Evolutionary conservation across 2,888 invertebrate species (phyloP).

Genomic region (Chaetogeoica ovagalla): DNA sequence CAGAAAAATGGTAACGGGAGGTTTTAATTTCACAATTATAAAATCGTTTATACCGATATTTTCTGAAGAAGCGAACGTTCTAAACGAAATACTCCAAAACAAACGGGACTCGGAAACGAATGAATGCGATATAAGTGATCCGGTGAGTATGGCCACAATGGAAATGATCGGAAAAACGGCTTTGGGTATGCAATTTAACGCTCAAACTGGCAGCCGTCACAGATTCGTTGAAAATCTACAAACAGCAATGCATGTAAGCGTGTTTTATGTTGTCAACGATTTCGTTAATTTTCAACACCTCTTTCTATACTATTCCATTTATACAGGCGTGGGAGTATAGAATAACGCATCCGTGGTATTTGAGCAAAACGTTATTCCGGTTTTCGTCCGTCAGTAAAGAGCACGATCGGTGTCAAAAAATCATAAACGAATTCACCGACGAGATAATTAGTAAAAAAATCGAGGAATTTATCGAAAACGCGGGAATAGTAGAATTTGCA

Average conservation of each 20-base stretch:
- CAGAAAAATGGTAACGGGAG: slow-evolving; percentile 49
- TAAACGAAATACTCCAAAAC: slow-evolving; percentile 3
- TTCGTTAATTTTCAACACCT: too few relatives aligned
- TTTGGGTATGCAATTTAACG: slow-evolving; percentile 54
- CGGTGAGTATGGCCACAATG: slow-evolving; percentile 53
- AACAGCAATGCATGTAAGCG: slow-evolving; percentile 18
- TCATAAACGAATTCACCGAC: slow-evolving; percentile 37
- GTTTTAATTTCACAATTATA: slow-evolving; percentile 44
- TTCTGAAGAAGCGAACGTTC: slow-evolving; percentile 36
- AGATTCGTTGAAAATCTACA: slow-evolving; percentile 45
- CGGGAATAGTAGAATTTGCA: neutral
- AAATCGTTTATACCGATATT: slow-evolving; percentile 49
- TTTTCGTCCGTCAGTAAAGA: slow-evolving; percentile 6
- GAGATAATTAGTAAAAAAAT: slow-evolving; percentile 37
- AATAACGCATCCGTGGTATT: slow-evolving; percentile 33
- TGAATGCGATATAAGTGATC: slow-evolving; percentile 37
- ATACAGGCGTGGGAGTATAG: slow-evolving; percentile 38
- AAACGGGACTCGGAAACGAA: neutral
- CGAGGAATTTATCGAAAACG: neutral
- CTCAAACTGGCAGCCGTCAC: slow-evolving; percentile 48
- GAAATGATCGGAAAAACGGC: slow-evolving; percentile 55
- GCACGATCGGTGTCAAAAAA: slow-evolving; percentile 33
- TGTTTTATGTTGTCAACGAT: neutral
- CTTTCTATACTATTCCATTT: neutral
- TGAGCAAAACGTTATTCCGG: slow-evolving; percentile 36